Evolutionary conservation across 2,113 vertebrate genomes (phyloP), one percentile per base, ranked within the genome.

Genomic region (Prietella phreatophila): DNA sequence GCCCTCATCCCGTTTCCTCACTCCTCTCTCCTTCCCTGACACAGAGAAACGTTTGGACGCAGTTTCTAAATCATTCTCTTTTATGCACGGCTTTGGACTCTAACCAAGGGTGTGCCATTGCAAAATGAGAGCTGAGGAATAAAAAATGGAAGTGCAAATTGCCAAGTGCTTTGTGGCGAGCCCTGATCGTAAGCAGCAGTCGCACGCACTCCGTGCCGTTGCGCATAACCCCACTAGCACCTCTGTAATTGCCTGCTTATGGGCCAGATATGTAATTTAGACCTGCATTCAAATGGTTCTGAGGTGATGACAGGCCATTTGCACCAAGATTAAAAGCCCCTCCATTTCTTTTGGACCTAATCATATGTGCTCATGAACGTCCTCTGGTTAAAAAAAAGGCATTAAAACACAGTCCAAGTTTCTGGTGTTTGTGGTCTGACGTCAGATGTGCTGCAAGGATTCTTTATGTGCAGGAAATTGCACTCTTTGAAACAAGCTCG

Each of bases 241-340:
- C 86, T 67, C 93, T 92, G 94, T 94, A 93, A 94, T 93, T 93
- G 94, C 91, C 92, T 90, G 78, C 90, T 91, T 79, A 90, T 90
- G 90, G 90, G 91, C 89, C 90, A 92, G 91, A 90, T 91, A 91
- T 94, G 89, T 92, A 90, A 93, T 94, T 91, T 93, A 89, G 91
- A 91, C 88, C 90, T 91, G 87, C 89, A 89, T 79, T 88, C 87
- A 89, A 86, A 84, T 84, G 90, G 87, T 39, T 85, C 83, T 56
- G 50, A 81, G 33, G 86, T 53, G 71, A 91, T 92, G 91, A 92
- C 91, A 93, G 91, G 90, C 91, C 83, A 89, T 91, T 91, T 84
- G 89, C 87, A 89, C 91, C 71, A 63, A 92, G 87, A 92, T 93
- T 94, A 94, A 92, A 92, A 91, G 89, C 85, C 82, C 36, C 10